Evolutionary conservation across 30 jellyfish, hydroid and myxozoan species (phyloP).

Genomic region (Aurelia sp.): DNA sequence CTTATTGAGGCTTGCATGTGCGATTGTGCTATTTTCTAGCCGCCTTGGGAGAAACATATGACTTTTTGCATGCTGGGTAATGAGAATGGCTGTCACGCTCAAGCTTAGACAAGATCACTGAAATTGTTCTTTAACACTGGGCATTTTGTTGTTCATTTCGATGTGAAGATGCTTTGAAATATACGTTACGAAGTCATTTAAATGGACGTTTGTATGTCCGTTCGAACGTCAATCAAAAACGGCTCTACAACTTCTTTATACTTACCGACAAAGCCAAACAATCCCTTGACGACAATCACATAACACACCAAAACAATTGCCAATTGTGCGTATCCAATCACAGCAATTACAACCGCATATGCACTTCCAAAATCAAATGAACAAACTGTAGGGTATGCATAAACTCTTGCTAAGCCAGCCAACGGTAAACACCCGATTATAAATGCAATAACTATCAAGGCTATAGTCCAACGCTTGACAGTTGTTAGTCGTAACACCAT

Average conservation of each 20-base stretch:
- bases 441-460: slow-evolving; percentile 25
- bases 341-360: slow-evolving; percentile 57
- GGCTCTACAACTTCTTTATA: neutral
- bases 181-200: neutral
- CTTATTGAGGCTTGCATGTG: too few relatives aligned
- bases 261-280: slow-evolving; percentile 57
- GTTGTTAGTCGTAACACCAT: slow-evolving; percentile 53
- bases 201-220: too few relatives aligned
- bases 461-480: slow-evolving; percentile 39
- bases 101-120: too few relatives aligned
- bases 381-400: slow-evolving; percentile 61
- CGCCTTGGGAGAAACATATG: too few relatives aligned
- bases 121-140: too few relatives aligned
- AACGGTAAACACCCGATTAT: slow-evolving; percentile 72
- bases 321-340: slow-evolving; percentile 81
- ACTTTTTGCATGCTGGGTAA: too few relatives aligned
- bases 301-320: slow-evolving; percentile 65
- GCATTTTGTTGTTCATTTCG: too few relatives aligned
- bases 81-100: too few relatives aligned
- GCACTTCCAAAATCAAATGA: slow-evolving; percentile 81
- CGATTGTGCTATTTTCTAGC: too few relatives aligned
- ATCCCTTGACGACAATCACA: slow-evolving; percentile 58
- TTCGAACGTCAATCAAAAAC: too few relatives aligned
- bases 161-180: too few relatives aligned
- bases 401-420: slow-evolving; percentile 45